Evolutionary conservation across 2,113 vertebrate species (phyloP).

Genomic region (Urocynchramus pylzowi): DNA sequence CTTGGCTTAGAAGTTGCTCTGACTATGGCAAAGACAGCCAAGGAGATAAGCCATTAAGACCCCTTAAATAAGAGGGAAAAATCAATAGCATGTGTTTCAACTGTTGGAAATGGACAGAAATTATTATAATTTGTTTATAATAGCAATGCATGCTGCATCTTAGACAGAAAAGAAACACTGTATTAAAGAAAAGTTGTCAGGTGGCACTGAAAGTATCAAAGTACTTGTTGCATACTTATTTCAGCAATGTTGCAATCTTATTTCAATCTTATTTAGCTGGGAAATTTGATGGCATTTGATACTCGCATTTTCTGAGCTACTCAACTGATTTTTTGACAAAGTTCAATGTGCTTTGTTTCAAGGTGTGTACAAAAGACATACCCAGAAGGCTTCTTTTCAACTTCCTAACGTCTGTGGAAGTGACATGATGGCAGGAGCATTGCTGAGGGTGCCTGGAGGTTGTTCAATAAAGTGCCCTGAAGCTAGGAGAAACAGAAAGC

Average conservation of each 20-base stretch:
- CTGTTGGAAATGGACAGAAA: background rate
- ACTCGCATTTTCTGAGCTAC: background rate
- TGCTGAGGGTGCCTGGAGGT: background rate
- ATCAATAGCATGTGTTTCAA: background rate
- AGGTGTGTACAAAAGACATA: background rate
- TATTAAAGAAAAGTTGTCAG: background rate
- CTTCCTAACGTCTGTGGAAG: background rate
- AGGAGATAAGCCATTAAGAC: background rate
- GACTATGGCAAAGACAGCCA: background rate
- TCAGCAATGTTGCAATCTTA: too few relatives aligned
- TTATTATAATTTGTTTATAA: background rate
- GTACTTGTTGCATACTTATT: background rate
- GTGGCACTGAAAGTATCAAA: background rate
- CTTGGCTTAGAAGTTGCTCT: background rate
- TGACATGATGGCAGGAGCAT: background rate
- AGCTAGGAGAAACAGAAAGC: background rate
- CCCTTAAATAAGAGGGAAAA: background rate
- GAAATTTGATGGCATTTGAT: background rate
- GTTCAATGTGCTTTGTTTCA: background rate
- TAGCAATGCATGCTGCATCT: background rate
- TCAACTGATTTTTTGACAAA: background rate
- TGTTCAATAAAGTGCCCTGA: background rate
- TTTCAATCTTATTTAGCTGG: too few relatives aligned
- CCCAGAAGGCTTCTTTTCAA: background rate
- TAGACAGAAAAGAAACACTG: background rate